phyloP scores from a whole-genome alignment of 2,797 vertebrate genomes.

The Spatula versicolor region DNA sequence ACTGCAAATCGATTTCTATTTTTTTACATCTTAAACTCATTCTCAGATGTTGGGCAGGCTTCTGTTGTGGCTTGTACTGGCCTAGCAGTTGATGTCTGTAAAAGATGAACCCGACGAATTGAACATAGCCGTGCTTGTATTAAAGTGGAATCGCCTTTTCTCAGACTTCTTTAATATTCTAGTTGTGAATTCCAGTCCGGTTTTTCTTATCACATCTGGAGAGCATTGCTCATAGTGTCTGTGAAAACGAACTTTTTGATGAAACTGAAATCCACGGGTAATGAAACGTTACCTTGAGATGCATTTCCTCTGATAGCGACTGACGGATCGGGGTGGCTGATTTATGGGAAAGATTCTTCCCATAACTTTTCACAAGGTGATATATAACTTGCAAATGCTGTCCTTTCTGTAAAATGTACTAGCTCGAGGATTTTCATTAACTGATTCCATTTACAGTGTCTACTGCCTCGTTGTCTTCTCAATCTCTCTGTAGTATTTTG shows the following conservation, averaged over 20 bases:
- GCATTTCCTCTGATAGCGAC: background rate
- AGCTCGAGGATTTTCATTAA: background rate
- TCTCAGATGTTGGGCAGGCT: background rate
- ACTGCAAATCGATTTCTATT: rapidly evolving
- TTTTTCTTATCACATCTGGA: background rate
- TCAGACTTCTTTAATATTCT: background rate
- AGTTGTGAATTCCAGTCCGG: background rate
- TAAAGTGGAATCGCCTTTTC: background rate
- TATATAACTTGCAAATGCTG: background rate
- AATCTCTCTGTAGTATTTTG: background rate
- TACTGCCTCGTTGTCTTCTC: background rate
- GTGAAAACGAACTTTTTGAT: background rate
- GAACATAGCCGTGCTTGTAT: rapidly evolving
- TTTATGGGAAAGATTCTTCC: background rate
- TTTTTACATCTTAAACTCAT: background rate
- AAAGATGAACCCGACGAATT: background rate
- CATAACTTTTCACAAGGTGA: background rate
- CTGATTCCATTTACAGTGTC: background rate
- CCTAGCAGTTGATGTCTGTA: background rate
- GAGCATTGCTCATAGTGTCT: background rate
- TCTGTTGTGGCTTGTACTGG: background rate
- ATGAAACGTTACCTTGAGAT: background rate
- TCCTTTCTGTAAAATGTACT: background rate
- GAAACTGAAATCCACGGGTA: background rate
- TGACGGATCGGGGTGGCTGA: background rate